phyloP scores from a whole-genome alignment of 2,113 vertebrate species.

The Hirundichthys speculiger region DNA sequence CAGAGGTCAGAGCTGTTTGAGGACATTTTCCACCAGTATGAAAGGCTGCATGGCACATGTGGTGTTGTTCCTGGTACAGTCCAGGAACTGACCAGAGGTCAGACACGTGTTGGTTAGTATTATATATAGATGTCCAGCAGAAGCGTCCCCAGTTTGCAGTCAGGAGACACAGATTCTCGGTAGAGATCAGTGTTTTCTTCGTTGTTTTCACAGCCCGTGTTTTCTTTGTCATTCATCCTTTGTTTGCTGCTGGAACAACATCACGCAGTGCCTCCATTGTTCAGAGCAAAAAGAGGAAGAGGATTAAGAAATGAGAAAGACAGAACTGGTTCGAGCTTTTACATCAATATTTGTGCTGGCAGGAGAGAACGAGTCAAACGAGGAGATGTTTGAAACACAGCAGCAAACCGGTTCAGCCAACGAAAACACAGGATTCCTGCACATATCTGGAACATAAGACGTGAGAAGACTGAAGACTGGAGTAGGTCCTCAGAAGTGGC shows the following conservation, averaged over 20 bases:
- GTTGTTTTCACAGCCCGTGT: background rate
- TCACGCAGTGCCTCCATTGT: slow-evolving; percentile 1
- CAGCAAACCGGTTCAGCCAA: slow-evolving; percentile 46
- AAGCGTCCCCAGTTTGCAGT: background rate
- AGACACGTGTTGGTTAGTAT: no score
- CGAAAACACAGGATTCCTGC: background rate
- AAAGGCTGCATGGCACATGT: no score
- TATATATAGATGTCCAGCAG: no score
- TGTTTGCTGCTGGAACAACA: slow-evolving; percentile 13
- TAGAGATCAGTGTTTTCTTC: background rate
- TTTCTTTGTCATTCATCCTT: slow-evolving; percentile 1
- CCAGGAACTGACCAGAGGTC: no score
- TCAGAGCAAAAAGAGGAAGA: slow-evolving; percentile 30
- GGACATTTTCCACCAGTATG: no score
- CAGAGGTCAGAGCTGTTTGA: slow-evolving; percentile 7
- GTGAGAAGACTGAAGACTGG: background rate
- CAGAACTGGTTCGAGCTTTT: slow-evolving; percentile 38
- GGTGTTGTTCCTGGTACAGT: no score
- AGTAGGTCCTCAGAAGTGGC: background rate
- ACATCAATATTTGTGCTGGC: slow-evolving; percentile 59
- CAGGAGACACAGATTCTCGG: background rate
- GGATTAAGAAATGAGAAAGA: slow-evolving; percentile 18
- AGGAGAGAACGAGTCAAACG: slow-evolving; percentile 34
- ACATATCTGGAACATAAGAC: background rate
- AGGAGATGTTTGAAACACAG: slow-evolving; percentile 16